Evolutionary conservation across 2,113 vertebrate genomes (phyloP).

Genomic region (Gobius niger): DNA sequence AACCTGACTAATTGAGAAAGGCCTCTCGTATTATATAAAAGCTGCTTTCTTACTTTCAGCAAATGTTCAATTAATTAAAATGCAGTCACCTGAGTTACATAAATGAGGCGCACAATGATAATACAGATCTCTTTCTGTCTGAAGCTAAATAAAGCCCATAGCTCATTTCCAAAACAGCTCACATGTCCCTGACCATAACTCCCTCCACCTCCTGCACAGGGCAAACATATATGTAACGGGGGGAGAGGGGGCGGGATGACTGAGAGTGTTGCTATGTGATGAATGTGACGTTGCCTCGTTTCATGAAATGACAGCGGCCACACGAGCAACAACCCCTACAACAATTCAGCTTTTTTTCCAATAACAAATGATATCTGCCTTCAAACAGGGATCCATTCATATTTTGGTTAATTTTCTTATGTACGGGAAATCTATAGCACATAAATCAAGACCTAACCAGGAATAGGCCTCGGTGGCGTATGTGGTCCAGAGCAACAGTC

Average conservation of each 20-base stretch:
- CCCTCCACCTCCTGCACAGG: slow-evolving; percentile 7
- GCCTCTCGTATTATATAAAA: too few relatives aligned
- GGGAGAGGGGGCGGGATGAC: neutral
- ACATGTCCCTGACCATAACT: slow-evolving; percentile 43
- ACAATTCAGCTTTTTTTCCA: neutral
- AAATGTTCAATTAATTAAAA: too few relatives aligned
- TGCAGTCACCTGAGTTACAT: too few relatives aligned
- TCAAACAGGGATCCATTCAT: neutral
- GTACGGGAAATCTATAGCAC: slow-evolving; percentile 10
- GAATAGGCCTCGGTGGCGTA: slow-evolving; percentile 26
- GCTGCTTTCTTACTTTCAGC: too few relatives aligned
- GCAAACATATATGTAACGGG: slow-evolving; percentile 20
- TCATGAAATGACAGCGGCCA: neutral
- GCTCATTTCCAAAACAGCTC: neutral
- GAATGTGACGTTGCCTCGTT: slow-evolving; percentile 6
- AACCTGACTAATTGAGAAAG: too few relatives aligned
- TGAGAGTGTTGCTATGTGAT: slow-evolving; percentile 18
- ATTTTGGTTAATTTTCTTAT: neutral
- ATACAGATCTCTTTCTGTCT: neutral
- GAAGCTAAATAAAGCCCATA: neutral
- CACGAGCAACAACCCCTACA: neutral
- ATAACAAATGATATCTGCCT: too few relatives aligned
- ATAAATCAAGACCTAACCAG: slow-evolving; percentile 22
- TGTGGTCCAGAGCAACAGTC: slow-evolving; percentile 20
- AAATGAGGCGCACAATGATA: neutral